phyloP scores from a whole-genome alignment of 2,888 invertebrate species.

The Hermodice carunculata region DNA sequence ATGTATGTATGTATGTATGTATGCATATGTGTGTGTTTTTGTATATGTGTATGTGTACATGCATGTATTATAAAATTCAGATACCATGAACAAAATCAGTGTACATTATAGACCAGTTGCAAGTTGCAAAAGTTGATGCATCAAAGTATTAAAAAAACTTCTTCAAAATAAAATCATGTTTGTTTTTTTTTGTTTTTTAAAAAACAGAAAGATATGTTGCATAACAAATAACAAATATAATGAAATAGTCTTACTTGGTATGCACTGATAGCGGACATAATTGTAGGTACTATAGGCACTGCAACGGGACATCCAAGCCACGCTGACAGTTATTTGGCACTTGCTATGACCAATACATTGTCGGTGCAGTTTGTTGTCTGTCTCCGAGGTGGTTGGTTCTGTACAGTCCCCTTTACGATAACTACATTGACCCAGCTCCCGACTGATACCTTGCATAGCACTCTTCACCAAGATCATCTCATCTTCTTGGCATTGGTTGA shows the following conservation, averaged over 20 bases:
- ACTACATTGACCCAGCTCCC: constrained; percentile 11
- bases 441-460: constrained; percentile 29
- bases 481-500: constrained; percentile 20
- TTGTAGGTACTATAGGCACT: constrained; percentile 31
- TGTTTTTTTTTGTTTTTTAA: too few relatives aligned
- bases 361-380: constrained; percentile 19
- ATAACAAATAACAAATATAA: too few relatives aligned
- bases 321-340: constrained; percentile 24
- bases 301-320: constrained; percentile 30
- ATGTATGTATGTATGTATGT: too few relatives aligned
- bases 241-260: constrained; percentile 30
- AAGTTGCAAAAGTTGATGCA: too few relatives aligned
- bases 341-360: constrained; percentile 25
- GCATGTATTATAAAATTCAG: too few relatives aligned
- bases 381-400: constrained; percentile 16
- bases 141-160: too few relatives aligned
- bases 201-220: too few relatives aligned
- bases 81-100: too few relatives aligned
- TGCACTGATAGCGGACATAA: constrained; percentile 31
- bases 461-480: constrained; percentile 30
- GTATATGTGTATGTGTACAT: too few relatives aligned
- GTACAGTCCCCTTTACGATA: constrained; percentile 29
- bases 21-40: too few relatives aligned
- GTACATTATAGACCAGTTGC: too few relatives aligned
- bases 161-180: too few relatives aligned